Base-by-base conservation (phyloP, 2,888 invertebrate species). In the Phania funesta region DNA sequence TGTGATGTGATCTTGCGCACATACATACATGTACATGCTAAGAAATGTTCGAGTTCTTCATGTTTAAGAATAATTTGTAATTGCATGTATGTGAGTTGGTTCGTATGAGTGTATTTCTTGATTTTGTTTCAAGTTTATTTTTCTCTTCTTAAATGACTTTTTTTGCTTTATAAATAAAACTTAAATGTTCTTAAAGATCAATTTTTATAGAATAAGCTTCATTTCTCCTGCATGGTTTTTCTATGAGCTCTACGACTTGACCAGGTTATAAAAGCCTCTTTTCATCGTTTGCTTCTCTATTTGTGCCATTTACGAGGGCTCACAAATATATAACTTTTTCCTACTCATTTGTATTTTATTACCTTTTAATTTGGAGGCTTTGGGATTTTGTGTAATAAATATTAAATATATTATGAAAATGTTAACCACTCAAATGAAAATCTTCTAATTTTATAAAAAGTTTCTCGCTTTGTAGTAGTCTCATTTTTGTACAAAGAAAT, bases 1-100 rank as follows among this genome's bases (percentile, higher is more conserved):
- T 85, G 84, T 77, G 79, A 50, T 78, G 50, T 41, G 58, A 64
- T 38, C 52, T 18, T 26, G 16, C 32, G 46, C 44, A 41, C 18
- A 22, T 13, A 54, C 44, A 13, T 13, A 41, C 32, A 65, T 20
- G 29, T n/a, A 56, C 22, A 44, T 68, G 68, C 29, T 26, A 44
- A 70, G 11, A 24, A 13, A 32, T 38, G 56, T 20, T 54, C 24
- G 16, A 46, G 22, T 64, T 56, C 20, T 65, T 75, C 50, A 58
- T 75, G 75, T 35, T 20, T n/a, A 16, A 6, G 18, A 24, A 65
- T 56, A 54, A 74, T 74, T 74, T 65, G 54, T 65, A 16, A 26
- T 35, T 56, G 44, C 32, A 26, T 46, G 11, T 18, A 16, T 46
- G 41, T 16, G 20, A 13, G 56, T 35, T 35, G 13, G 22, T 4